A percentile compares a stretch with the other conserved stretches of the same genome.
phyloP scores from a whole-genome alignment of 2,797 vertebrate genomes.

The Ptychobarbus kaznakovi region DNA sequence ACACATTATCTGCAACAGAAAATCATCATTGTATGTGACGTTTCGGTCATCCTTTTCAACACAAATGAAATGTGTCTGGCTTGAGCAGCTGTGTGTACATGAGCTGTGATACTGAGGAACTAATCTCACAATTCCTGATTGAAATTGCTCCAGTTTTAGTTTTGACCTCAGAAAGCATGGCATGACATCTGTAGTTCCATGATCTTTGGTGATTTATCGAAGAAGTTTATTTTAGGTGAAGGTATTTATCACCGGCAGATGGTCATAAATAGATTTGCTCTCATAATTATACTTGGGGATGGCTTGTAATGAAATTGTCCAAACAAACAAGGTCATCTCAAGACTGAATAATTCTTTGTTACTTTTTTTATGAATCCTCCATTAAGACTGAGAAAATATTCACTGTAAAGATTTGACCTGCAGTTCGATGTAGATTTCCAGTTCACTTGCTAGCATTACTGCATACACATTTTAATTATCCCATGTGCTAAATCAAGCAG shows the following conservation, averaged over 20 bases:
- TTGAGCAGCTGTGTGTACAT: constrained; percentile 3
- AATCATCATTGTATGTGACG: not conserved
- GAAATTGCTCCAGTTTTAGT: not conserved
- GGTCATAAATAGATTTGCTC: constrained; percentile 12
- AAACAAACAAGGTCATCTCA: not conserved
- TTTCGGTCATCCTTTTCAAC: not conserved
- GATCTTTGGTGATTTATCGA: constrained; percentile 12
- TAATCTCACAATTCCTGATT: not conserved
- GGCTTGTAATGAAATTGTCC: not conserved
- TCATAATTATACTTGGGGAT: not conserved
- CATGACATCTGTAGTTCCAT: constrained; percentile 12
- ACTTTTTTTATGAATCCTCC: not conserved
- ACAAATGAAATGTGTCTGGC: not conserved
- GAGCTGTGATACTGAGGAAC: not conserved
- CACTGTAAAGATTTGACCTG: not conserved
- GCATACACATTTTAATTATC: not conserved
- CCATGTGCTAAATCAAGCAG: constrained; percentile 3
- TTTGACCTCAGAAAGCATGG: not conserved
- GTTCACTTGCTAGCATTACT: not conserved
- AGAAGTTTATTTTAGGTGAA: constrained; percentile 23
- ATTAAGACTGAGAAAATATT: not conserved
- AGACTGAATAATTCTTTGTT: constrained; percentile 7
- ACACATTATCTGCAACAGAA: not conserved
- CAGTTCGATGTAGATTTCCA: not conserved
- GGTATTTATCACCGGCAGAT: not conserved